Evolutionary conservation across 2,797 vertebrate species (phyloP).

Genomic region (Oreonectes daqikongensis): DNA sequence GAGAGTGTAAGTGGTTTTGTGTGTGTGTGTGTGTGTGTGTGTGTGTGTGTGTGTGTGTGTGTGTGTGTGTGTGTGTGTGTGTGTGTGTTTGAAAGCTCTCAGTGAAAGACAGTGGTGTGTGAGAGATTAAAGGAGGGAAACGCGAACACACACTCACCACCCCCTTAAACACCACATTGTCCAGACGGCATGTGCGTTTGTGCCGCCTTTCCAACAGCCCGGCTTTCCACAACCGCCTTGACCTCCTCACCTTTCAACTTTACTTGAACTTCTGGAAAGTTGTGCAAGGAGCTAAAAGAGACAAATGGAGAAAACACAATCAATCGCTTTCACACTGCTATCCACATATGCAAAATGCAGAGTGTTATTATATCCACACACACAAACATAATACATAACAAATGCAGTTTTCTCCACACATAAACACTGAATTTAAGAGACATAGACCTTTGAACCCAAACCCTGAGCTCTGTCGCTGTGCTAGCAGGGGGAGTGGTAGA

Average conservation of each 20-base stretch:
- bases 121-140: conserved; percentile 50
- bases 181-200: conserved; percentile 76
- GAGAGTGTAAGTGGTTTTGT: conserved; percentile 58
- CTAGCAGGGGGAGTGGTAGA: conserved; percentile 66
- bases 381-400: conserved; percentile 1
- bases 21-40: conserved; percentile 51
- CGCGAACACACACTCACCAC: conserved; percentile 32
- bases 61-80: conserved; percentile 41
- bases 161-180: conserved; percentile 38
- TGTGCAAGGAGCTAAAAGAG: conserved; percentile 67
- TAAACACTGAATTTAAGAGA: conserved; percentile 20
- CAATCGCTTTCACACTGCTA: conserved; percentile 7
- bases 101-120: conserved; percentile 55
- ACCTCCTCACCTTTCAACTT: conserved; percentile 91
- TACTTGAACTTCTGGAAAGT: conserved; percentile 85
- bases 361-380: conserved; percentile 21
- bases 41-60: conserved; percentile 52
- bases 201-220: conserved; percentile 74
- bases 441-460: conserved; percentile 17
- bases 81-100: conserved; percentile 38
- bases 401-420: conserved; percentile 1
- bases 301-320: conserved; percentile 38
- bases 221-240: conserved; percentile 83
- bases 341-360: conserved; percentile 9
- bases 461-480: conserved; percentile 19